Evolutionary conservation across 2,888 invertebrate species (phyloP), one percentile per base, ranked within the genome.

Genomic region (Apomyelois bistriatella): DNA sequence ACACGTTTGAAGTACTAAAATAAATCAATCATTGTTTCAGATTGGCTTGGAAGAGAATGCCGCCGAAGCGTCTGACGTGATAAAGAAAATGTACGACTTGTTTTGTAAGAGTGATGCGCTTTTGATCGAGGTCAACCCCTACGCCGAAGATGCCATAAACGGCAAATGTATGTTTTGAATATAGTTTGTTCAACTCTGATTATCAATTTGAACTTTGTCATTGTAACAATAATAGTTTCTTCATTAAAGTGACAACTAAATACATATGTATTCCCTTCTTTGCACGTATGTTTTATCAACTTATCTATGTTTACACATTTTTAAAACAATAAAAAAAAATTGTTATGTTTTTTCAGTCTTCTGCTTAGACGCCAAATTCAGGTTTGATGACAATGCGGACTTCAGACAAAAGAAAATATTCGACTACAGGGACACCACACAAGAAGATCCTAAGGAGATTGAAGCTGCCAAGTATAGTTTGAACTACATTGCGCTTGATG

Each of bases 401-500:
- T 98, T 95, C 83, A 93, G 98, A 58, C 98, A 99, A 80, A 95
- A 97, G 76, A 95, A 96, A 54, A 87, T 99, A 48, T 98, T 98
- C 73, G 92, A 87, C 0, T 81, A 95, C 60, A 92, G 97, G 57
- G 98, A 99, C 82, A 96, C 94, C 92, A 92, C 94, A 16, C 98
- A 99, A 77, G 98, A 98, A 77, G 98, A 99, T 83, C 92, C 95
- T 37, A 95, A 97, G 72, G 98, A 99, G 91, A 95, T 97, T 6
- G 95, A 95, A 73, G 98, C 98, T 6, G 95, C 97, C 40, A 95
- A 96, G 76, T 95, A 93, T 69, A 95, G 96, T 74, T 92, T 99
- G 65, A 99, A 98, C 83, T 99, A 98, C 86, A 98, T 99, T 74
- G 96, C 97, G 15, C 92, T 98, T 42, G 98, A 98, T 79, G 98